Evolutionary conservation across 2,888 invertebrate genomes (phyloP).

Genomic region (Hydropsyche betteni): DNA sequence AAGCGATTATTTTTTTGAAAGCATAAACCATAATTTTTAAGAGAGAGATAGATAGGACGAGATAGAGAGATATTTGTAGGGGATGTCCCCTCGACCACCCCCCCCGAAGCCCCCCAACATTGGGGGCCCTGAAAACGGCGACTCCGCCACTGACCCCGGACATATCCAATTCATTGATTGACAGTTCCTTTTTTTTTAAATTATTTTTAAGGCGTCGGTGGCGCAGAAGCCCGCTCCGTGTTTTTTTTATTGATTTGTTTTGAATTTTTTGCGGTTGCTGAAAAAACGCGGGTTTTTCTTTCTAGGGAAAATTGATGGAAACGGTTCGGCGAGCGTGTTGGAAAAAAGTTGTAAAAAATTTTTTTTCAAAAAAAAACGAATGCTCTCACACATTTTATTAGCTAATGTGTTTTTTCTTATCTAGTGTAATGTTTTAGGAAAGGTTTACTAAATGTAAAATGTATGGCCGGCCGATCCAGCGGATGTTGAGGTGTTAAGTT

Average conservation of each 20-base stretch:
- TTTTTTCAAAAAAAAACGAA: slow-evolving; percentile 11
- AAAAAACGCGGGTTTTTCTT: not conserved
- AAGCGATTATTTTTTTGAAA: slow-evolving; percentile 49
- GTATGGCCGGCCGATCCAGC: slow-evolving; percentile 8
- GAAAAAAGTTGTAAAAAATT: slow-evolving; percentile 3
- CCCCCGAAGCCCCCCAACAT: slow-evolving; percentile 54
- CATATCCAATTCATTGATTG: not conserved
- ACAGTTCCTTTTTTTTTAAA: slow-evolving; percentile 17
- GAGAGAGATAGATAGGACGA: slow-evolving; percentile 35
- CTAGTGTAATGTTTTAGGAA: slow-evolving; percentile 29
- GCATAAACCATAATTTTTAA: slow-evolving; percentile 41
- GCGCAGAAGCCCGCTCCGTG: not conserved
- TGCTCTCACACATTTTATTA: slow-evolving; percentile 27
- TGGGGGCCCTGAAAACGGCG: not conserved
- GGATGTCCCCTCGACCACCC: slow-evolving; percentile 55
- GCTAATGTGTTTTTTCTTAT: slow-evolving; percentile 31
- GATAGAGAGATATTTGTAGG: slow-evolving; percentile 24
- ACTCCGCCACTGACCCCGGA: slow-evolving; percentile 21
- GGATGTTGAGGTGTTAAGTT: slow-evolving; percentile 2
- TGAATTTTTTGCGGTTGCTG: slow-evolving; percentile 1
- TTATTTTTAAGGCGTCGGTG: not conserved
- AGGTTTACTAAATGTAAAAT: slow-evolving; percentile 33
- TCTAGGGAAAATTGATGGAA: slow-evolving; percentile 22
- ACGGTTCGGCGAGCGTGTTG: slow-evolving; percentile 24
- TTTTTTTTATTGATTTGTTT: slow-evolving; percentile 6